These are phyloP conservation scores for Acanthosepion pharaonis DNA, from an alignment of 2,888 invertebrate species.

Conservation along the genomic window DNA sequence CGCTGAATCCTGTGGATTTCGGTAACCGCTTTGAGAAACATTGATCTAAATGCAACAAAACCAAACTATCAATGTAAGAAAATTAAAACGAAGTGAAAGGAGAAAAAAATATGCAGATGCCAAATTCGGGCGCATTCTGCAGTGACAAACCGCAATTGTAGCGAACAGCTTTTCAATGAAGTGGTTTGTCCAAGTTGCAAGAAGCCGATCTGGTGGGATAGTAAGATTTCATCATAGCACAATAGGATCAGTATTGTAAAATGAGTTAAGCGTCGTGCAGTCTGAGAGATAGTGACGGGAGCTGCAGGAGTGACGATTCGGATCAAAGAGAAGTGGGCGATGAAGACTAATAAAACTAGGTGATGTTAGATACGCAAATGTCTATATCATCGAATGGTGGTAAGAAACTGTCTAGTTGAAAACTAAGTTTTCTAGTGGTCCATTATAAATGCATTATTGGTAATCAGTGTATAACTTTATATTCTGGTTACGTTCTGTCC, in stretches of 20 bases:
- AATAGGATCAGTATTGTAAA: conserved; percentile 5
- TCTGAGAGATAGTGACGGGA: neutral
- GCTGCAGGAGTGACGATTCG: neutral
- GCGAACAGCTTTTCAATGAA: neutral
- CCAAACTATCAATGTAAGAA: neutral
- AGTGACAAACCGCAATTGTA: neutral
- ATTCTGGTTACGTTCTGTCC: too few relatives aligned
- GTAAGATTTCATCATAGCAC: neutral
- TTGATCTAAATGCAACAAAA: neutral
- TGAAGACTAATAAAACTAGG: neutral
- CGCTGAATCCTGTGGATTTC: neutral
- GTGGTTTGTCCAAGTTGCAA: neutral
- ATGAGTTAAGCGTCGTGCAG: neutral
- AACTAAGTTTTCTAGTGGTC: too few relatives aligned
- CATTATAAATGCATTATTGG: too few relatives aligned
- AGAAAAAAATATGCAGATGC: neutral
- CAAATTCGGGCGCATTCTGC: neutral
- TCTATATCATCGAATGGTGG: too few relatives aligned
- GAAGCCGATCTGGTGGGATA: neutral
- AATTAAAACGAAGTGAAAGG: neutral
- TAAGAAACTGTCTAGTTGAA: too few relatives aligned
- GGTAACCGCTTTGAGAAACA: neutral
- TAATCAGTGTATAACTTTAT: too few relatives aligned
- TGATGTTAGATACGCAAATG: neutral
- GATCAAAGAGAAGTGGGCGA: neutral